Evolutionary conservation across 2,888 invertebrate genomes (phyloP), one percentile per base, ranked within the genome.

Genomic region (Allygus modestus): DNA sequence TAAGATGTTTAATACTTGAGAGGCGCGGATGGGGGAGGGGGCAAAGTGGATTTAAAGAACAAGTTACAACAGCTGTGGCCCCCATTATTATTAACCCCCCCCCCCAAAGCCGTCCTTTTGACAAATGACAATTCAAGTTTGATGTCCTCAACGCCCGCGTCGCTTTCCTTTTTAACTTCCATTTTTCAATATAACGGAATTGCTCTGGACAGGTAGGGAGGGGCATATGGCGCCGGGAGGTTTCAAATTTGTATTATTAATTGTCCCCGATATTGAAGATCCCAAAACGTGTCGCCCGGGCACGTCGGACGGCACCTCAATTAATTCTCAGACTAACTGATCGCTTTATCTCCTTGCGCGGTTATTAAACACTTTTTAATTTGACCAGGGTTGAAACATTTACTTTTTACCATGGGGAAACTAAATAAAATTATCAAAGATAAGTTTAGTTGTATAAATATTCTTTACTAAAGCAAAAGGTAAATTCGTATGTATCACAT

Each of bases 51-150:
- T 65, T 69, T 69, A 82, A 82, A 51, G 82, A 82, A 82, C 71
- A 71, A 71, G 82, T 82, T 82, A 71, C 71, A 82, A 43, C 83
- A 83, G 83, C 75, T 83, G 83, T 75, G 83, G 83, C 75, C 83
- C 75, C 75, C 75, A 83, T 84, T 84, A 84, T 79, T 81, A 81
- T 84, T 84, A 84, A 58, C 61, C 65, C 81, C 81, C 61, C 46
- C 69, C 46, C 17, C 82, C 15, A 51, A 46, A 71, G 43, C 84
- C 81, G 79, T 71, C 81, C 82, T 82, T 71, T 41, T 86, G 86
- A 86, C 86, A 86, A 86, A 86, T 86, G 86, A 86, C 86, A 84
- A 86, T 84, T 82, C 85, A 81, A 83, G 84, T 86, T 86, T 86
- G 86, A 86, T 86, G 85, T 84, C 84, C 77, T 54, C 85, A 79